Evolutionary conservation across 1,140 invertebrate species (phyloP), one percentile per base, ranked within the genome.

Genomic region (Solenopsis invicta): DNA sequence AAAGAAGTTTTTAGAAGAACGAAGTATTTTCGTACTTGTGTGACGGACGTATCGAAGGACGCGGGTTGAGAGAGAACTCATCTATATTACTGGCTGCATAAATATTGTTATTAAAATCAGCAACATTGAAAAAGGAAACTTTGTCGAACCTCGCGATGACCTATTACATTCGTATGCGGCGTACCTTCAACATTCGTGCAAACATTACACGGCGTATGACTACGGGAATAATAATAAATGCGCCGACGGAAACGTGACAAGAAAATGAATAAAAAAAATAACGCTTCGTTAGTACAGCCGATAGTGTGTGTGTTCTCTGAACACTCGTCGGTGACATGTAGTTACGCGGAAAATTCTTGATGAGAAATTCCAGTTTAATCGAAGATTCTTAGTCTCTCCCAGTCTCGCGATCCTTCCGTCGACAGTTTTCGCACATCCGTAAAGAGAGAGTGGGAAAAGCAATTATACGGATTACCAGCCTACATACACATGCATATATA

Each of bases 91-190:
- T 3, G 21, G 4, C 54, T 71, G n/a, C 12, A n/a, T 21, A 16
- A 29, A 82, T 72, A 21, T 61, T 72, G 16, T 59, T 41, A 41
- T 82, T 72, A 59, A 45, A 48, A 72, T 82, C 34, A 56, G 12
- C 50, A 16, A n/a, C 48, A 82, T 59, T 59, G 78, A 21, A 72
- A 82, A 69, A 18, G 62, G 9, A 59, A 59, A 72, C 37, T 82
- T 72, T 56, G 1, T 21, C 2, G 9, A 13, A 18, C 34, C 16
- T 45, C 21, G 9, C 21, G 24, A 34, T 48, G 10, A 21, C 13
- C 37, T 29, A 21, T 21, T 12, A 69, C 34, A n/a, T 81, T 21
- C 52, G 64, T 41, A 29, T 29, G 34, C 50, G 4, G 48, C 13
- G 9, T 37, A 72, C 13, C 18, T 45, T 59, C 61, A 18, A 78